These are phyloP conservation scores for Drosophila azteca DNA, from an alignment of 1,140 invertebrate species.

Conservation along the genomic window DNA sequence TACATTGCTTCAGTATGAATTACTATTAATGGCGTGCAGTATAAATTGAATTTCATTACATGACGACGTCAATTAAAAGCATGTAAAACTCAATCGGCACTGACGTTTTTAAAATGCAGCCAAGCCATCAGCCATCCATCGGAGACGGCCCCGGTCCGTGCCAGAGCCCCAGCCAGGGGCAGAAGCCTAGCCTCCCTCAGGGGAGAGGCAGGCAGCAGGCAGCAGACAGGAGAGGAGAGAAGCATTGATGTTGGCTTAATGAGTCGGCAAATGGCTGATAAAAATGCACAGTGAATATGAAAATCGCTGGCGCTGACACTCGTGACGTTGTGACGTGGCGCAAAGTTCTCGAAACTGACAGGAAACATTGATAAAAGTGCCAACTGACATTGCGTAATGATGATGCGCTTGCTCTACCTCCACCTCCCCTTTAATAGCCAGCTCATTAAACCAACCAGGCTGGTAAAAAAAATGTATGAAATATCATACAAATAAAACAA, in stretches of 20 bases:
- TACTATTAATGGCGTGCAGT: slow-evolving; percentile 74
- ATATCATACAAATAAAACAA: slow-evolving; percentile 41
- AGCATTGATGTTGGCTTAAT: slow-evolving; percentile 64
- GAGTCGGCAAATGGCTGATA: slow-evolving; percentile 82
- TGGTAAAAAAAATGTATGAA: slow-evolving; percentile 15
- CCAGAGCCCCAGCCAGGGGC: slow-evolving; percentile 4
- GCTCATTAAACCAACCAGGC: slow-evolving; percentile 51
- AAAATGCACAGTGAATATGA: slow-evolving; percentile 73
- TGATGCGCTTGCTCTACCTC: slow-evolving; percentile 37
- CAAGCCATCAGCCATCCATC: slow-evolving; percentile 40
- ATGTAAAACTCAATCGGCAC: slow-evolving; percentile 82
- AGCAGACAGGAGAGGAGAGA: slow-evolving; percentile 4
- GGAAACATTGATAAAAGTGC: slow-evolving; percentile 78
- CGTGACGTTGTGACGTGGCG: slow-evolving; percentile 60
- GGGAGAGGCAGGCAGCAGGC: background rate
- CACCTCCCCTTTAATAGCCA: slow-evolving; percentile 58
- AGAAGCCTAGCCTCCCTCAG: too few relatives aligned
- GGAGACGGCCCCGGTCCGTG: background rate
- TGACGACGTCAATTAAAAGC: slow-evolving; percentile 82
- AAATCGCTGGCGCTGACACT: slow-evolving; percentile 68
- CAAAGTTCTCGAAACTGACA: slow-evolving; percentile 72
- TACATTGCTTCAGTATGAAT: slow-evolving; percentile 60
- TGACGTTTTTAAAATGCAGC: slow-evolving; percentile 79
- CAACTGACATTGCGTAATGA: slow-evolving; percentile 70
- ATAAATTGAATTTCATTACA: slow-evolving; percentile 83